Evolutionary conservation across 2,888 invertebrate species (phyloP).

Genomic region (Xestia rhomboidea): DNA sequence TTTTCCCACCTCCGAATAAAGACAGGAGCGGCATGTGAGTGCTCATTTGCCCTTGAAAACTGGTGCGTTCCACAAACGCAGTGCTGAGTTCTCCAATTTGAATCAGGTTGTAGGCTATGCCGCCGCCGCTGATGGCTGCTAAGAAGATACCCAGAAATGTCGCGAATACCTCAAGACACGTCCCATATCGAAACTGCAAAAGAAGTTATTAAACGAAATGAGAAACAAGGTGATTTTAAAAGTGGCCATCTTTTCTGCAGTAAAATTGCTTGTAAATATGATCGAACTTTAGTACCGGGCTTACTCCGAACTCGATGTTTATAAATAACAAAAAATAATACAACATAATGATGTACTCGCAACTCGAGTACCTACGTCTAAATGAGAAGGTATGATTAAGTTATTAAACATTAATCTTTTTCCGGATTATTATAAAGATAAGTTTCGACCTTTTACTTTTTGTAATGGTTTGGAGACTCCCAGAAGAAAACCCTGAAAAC

Average conservation of each 20-base stretch:
- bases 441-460: no score
- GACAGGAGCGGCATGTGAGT: slow-evolving; percentile 77
- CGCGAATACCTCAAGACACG: slow-evolving; percentile 76
- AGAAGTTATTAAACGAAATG: not conserved
- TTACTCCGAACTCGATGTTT: not conserved
- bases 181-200: slow-evolving; percentile 82
- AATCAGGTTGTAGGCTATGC: slow-evolving; percentile 89
- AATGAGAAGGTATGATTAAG: not conserved
- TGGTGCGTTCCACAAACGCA: slow-evolving; percentile 89
- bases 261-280: not conserved
- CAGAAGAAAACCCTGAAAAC: no score
- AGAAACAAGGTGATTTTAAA: not conserved
- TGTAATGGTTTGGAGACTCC: no score
- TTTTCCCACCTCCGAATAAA: slow-evolving; percentile 80
- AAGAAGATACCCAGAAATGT: slow-evolving; percentile 77
- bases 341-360: no score
- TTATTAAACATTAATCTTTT: not conserved
- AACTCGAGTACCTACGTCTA: not conserved
- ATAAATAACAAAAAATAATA: no score
- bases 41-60: slow-evolving; percentile 72
- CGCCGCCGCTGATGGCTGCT: slow-evolving; percentile 81
- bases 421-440: no score
- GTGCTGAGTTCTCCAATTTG: slow-evolving; percentile 92
- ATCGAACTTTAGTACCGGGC: not conserved
- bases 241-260: not conserved